Evolutionary conservation across 1,140 invertebrate species (phyloP).

Genomic region (Nomia melanderi): DNA sequence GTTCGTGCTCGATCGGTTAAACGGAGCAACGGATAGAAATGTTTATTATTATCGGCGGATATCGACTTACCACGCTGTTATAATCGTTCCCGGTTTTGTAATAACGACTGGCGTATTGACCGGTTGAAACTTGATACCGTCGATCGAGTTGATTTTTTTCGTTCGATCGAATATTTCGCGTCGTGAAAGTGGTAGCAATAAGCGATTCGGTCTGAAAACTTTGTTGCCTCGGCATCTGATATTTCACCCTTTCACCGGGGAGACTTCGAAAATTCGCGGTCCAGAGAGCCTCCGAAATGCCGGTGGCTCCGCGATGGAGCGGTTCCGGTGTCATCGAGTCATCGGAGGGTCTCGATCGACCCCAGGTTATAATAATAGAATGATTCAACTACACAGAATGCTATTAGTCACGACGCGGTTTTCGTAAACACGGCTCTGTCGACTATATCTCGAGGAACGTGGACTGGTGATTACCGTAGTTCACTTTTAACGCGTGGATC

Average conservation of each 20-base stretch:
- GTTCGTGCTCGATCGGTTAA: slow-evolving; percentile 17
- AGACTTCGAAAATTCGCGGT: background rate
- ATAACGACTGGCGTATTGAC: slow-evolving; percentile 22
- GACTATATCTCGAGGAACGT: no score
- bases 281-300: background rate
- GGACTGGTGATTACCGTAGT: no score
- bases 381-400: background rate
- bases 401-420: background rate
- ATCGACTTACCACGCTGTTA: slow-evolving; percentile 47
- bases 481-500: no score
- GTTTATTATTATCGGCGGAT: slow-evolving; percentile 52
- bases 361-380: background rate
- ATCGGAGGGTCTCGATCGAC: background rate
- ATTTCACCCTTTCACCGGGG: background rate
- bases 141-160: slow-evolving; percentile 2
- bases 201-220: slow-evolving; percentile 19
- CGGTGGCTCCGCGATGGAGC: background rate
- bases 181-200: slow-evolving; percentile 21
- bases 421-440: background rate
- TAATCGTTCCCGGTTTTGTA: slow-evolving; percentile 44
- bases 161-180: background rate
- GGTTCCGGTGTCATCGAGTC: no score
- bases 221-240: background rate
- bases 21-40: slow-evolving; percentile 20
- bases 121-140: slow-evolving; percentile 36